Percentiles rank a stretch among this genome's conserved stretches.
These are phyloP conservation scores for Pimpla rufipes DNA, from an alignment of 2,888 invertebrate genomes.

Conservation along the genomic window DNA sequence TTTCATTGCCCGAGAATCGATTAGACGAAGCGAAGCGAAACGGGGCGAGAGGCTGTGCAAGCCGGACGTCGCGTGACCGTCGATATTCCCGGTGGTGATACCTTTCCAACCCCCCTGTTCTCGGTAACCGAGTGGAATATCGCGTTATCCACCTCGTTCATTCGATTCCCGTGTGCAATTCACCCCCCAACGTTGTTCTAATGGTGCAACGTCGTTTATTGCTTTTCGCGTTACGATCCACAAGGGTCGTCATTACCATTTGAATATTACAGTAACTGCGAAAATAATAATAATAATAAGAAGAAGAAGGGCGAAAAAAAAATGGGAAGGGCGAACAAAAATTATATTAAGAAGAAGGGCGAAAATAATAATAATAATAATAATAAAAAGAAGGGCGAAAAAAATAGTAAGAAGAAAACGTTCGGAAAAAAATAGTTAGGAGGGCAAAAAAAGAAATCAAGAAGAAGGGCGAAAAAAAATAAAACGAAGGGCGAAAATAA, in stretches of 20 bases:
- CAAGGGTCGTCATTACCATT: neutral
- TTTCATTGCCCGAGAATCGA: conserved; percentile 54
- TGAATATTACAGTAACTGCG: neutral
- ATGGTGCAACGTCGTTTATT: conserved; percentile 46
- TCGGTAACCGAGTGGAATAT: conserved; percentile 46
- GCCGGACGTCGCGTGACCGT: conserved; percentile 57
- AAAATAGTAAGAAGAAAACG: no score
- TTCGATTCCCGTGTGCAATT: conserved; percentile 11
- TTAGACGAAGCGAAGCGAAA: conserved; percentile 48
- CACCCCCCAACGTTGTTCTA: neutral
- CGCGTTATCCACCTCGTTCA: conserved; percentile 37
- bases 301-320: no score
- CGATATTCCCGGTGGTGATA: conserved; percentile 34
- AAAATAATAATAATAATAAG: no score
- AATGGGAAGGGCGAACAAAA: no score
- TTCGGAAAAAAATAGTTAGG: no score
- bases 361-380: no score
- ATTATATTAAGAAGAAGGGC: no score
- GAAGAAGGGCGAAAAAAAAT: no score
- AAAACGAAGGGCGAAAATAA: no score
- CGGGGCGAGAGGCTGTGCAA: conserved; percentile 12
- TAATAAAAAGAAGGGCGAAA: no score
- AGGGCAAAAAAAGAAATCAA: no score
- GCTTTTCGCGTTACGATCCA: neutral
- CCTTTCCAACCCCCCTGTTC: conserved; percentile 11